Conservation (phyloP, 2,888 invertebrate genomes). For the Philonicus albiceps region DNA sequence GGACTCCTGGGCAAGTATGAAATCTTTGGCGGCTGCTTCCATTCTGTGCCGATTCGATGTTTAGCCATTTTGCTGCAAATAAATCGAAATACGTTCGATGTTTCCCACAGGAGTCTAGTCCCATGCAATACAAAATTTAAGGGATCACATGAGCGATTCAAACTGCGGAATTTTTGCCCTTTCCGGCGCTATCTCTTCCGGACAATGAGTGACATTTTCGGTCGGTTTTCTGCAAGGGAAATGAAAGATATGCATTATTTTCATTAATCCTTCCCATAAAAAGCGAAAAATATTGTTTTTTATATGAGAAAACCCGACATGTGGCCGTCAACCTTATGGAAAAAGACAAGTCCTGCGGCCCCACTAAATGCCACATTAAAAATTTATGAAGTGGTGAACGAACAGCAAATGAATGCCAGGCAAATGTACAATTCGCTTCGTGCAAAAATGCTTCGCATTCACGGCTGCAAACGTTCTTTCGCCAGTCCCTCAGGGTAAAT, state of each 20-base stretch:
- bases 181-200: background rate
- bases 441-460: background rate
- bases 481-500: background rate
- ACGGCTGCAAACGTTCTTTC: background rate
- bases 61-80: conserved; percentile 44
- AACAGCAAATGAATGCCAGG: background rate
- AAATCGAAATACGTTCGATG: background rate
- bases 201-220: background rate
- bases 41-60: conserved; percentile 49
- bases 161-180: background rate
- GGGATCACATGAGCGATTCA: background rate
- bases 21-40: conserved; percentile 49
- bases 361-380: background rate
- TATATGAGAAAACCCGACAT: background rate
- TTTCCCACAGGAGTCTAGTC: background rate
- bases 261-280: background rate
- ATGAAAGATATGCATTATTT: background rate
- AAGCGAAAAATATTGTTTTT: background rate
- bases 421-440: background rate
- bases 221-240: background rate
- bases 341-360: background rate
- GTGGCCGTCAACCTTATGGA: background rate
- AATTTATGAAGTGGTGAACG: conserved; percentile 1
- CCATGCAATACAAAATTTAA: background rate
- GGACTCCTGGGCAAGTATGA: conserved; percentile 45